These are phyloP conservation scores for Luehdorfia chinensis DNA, from an alignment of 1,140 invertebrate species.

Conservation along the genomic window DNA sequence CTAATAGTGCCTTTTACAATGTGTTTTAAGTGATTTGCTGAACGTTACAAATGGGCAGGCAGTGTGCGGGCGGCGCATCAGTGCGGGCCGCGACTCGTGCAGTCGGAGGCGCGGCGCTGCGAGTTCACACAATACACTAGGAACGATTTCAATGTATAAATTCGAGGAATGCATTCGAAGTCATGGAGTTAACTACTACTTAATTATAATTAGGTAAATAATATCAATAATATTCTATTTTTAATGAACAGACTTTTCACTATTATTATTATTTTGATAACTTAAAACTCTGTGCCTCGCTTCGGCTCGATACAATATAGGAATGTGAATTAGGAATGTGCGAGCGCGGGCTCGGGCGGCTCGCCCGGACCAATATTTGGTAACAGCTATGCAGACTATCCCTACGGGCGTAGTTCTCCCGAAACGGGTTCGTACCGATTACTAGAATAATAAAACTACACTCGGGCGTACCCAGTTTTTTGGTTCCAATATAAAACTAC, in stretches of 20 bases:
- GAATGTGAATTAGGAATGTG: background rate
- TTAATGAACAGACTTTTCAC: slow-evolving; percentile 10
- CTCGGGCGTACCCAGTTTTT: background rate
- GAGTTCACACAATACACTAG: background rate
- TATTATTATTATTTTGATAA: slow-evolving; percentile 10
- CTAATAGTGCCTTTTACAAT: no score
- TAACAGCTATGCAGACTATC: background rate
- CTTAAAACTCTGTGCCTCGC: background rate
- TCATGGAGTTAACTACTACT: slow-evolving; percentile 12
- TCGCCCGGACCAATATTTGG: background rate
- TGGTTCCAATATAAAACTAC: slow-evolving; percentile 5
- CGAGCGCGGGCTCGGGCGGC: background rate
- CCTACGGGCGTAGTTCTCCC: background rate
- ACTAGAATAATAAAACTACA: no score
- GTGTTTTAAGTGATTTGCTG: no score
- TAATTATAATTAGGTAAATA: slow-evolving; percentile 2
- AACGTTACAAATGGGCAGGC: no score
- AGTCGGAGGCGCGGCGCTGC: background rate
- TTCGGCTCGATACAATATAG: background rate
- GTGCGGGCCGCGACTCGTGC: background rate
- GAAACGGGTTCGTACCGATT: no score
- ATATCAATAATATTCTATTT: slow-evolving; percentile 13
- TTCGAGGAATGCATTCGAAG: slow-evolving; percentile 16
- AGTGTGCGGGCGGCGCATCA: background rate
- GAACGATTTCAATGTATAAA: slow-evolving; percentile 3